Percentiles rank a stretch among this genome's conserved stretches.
Evolutionary conservation across 1,140 invertebrate genomes (phyloP).

Genomic region (Philotrypesis tridentata): DNA sequence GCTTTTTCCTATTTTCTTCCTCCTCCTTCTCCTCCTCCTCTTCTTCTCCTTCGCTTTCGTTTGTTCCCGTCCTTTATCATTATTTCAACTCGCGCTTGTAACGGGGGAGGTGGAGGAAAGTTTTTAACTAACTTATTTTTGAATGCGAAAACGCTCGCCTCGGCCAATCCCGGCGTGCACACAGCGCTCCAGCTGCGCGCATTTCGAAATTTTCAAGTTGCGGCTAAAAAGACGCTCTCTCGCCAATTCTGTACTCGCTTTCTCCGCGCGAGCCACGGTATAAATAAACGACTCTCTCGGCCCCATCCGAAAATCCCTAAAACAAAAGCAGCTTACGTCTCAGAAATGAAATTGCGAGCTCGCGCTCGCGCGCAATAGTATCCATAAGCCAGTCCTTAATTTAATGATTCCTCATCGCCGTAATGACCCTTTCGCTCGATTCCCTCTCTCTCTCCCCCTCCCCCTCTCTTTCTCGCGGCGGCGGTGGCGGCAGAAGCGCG

Average conservation of each 20-base stretch:
- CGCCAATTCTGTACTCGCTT: no score
- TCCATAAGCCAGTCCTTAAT: conserved; percentile 1
- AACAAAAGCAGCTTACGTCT: neutral
- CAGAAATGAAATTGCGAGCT: neutral
- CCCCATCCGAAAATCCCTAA: neutral
- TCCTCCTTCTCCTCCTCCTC: neutral
- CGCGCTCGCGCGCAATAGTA: neutral
- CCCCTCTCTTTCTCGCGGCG: no score
- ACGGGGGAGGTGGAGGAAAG: neutral
- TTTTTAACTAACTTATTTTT: conserved; percentile 43
- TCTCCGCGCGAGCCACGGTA: no score
- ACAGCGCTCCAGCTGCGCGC: no score
- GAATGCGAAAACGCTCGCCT: neutral
- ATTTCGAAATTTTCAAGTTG: no score
- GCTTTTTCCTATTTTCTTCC: neutral
- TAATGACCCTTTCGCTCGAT: neutral
- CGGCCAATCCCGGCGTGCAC: no score
- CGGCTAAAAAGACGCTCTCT: no score
- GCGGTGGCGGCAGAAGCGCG: neutral
- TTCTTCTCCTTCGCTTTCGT: neutral
- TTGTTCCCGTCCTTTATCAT: neutral
- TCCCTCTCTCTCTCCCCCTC: no score
- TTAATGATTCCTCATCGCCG: conserved; percentile 11
- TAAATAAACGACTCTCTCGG: no score
- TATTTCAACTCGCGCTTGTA: conserved; percentile 6